phyloP scores from a whole-genome alignment of 2,113 vertebrate species.

The Pyrgilauda ruficollis region DNA sequence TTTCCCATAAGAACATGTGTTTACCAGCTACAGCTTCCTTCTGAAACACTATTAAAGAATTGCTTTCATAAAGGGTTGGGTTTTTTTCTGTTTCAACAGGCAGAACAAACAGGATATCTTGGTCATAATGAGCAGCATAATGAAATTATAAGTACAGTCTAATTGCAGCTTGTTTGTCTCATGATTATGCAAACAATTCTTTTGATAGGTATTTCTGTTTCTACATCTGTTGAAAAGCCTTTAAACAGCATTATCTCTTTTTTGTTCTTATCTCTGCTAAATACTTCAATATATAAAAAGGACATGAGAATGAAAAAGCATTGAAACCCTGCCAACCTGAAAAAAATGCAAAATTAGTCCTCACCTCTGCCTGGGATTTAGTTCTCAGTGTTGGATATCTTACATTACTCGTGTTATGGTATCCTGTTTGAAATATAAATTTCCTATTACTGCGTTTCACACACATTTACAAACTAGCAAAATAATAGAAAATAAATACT shows the following conservation, averaged over 20 bases:
- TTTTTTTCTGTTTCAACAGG: constrained; percentile 29
- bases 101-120: constrained; percentile 59
- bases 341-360: background rate
- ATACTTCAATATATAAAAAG: background rate
- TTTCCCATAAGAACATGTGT: constrained; percentile 72
- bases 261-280: background rate
- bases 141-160: constrained; percentile 23
- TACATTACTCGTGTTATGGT: background rate
- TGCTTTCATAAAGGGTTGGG: constrained; percentile 17
- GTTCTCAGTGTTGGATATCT: background rate
- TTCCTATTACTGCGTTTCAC: background rate
- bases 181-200: background rate
- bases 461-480: background rate
- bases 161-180: constrained; percentile 10
- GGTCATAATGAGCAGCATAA: background rate
- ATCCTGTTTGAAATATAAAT: background rate
- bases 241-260: background rate
- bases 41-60: constrained; percentile 39
- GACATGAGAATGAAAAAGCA: background rate
- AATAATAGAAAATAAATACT: background rate
- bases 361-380: background rate
- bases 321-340: background rate
- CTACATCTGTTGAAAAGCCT: background rate
- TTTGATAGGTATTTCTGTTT: constrained; percentile 3
- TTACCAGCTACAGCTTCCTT: constrained; percentile 70